Evolutionary conservation across 2,888 invertebrate genomes (phyloP).

Genomic region (Acleris laterana): DNA sequence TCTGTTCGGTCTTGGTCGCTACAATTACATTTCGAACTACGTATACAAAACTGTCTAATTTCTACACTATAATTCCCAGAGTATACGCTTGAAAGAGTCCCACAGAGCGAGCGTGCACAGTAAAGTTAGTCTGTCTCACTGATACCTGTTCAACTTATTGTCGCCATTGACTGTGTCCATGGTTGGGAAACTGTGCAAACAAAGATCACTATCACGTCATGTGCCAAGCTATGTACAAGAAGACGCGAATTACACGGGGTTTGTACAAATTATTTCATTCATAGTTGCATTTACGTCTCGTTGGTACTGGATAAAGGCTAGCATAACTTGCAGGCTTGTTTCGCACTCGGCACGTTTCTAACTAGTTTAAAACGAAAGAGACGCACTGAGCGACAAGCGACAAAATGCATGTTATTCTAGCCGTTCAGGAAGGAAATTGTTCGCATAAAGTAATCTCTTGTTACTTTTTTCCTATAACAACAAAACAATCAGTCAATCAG

Average conservation of each 20-base stretch:
- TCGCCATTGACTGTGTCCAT: conserved; percentile 81
- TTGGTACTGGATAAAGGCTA: too few relatives aligned
- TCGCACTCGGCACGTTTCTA: too few relatives aligned
- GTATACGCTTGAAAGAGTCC: conserved; percentile 56
- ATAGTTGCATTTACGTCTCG: too few relatives aligned
- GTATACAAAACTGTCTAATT: neutral
- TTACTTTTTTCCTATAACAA: too few relatives aligned
- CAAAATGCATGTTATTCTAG: too few relatives aligned
- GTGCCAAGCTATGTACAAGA: conserved; percentile 73
- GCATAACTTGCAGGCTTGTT: too few relatives aligned
- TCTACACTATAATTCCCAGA: neutral
- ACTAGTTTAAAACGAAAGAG: too few relatives aligned
- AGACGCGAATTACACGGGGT: conserved; percentile 44
- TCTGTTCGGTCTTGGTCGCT: too few relatives aligned
- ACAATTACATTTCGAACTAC: neutral
- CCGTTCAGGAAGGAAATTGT: too few relatives aligned
- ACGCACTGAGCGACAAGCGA: too few relatives aligned
- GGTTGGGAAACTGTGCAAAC: conserved; percentile 82
- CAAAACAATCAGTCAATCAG: too few relatives aligned
- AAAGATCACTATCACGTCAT: conserved; percentile 52
- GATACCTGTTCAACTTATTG: conserved; percentile 85
- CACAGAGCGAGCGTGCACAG: conserved; percentile 55
- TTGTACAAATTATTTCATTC: neutral
- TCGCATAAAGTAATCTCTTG: too few relatives aligned
- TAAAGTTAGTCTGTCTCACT: conserved; percentile 84